Evolutionary conservation across 1,140 invertebrate species (phyloP).

Genomic region (Leguminivora glycinivorella): DNA sequence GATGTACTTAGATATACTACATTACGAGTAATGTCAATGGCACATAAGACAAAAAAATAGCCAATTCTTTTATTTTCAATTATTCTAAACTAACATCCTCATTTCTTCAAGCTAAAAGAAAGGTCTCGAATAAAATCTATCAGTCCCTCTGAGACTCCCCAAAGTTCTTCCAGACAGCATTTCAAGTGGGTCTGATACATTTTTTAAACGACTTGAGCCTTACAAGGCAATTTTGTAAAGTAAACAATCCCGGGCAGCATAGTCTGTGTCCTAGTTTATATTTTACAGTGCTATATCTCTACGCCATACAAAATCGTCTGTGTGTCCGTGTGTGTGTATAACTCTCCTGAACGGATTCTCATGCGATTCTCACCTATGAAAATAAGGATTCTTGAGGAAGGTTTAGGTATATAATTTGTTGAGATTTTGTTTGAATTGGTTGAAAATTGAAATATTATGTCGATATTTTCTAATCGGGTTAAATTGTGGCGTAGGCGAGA

Average conservation of each 20-base stretch:
- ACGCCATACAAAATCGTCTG: too few relatives aligned
- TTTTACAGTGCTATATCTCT: slow-evolving; percentile 11
- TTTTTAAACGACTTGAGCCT: slow-evolving; percentile 64
- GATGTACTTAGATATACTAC: too few relatives aligned
- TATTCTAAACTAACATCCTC: neutral
- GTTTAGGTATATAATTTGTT: too few relatives aligned
- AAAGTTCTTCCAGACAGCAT: neutral
- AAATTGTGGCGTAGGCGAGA: too few relatives aligned
- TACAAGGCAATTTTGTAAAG: slow-evolving; percentile 72
- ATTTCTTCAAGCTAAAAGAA: neutral
- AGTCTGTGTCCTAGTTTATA: neutral
- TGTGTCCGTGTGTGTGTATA: too few relatives aligned
- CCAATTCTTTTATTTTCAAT: neutral
- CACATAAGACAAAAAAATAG: neutral
- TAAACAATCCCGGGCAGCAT: slow-evolving; percentile 51
- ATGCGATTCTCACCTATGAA: too few relatives aligned
- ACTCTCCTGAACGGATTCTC: too few relatives aligned
- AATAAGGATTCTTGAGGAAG: too few relatives aligned
- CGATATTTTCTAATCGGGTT: too few relatives aligned
- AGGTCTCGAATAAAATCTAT: neutral
- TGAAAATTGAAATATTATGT: too few relatives aligned
- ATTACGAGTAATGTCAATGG: neutral
- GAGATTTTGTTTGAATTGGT: too few relatives aligned
- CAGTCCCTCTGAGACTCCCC: neutral
- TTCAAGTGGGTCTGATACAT: slow-evolving; percentile 55